phyloP scores from a whole-genome alignment of 1,140 invertebrate genomes.

The Aleiodes sp. region DNA sequence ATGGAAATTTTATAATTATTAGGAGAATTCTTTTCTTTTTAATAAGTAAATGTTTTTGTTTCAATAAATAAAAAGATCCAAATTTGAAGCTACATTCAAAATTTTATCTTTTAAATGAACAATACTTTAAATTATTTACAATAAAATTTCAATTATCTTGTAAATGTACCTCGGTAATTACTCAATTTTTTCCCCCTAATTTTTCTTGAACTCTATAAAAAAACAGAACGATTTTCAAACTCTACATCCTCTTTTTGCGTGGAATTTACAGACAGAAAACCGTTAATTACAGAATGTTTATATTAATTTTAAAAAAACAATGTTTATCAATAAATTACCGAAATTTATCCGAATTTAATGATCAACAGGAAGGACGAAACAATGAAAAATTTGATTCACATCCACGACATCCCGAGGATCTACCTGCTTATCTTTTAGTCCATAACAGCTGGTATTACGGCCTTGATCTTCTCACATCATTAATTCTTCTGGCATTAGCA shows the following conservation, averaged over 20 bases:
- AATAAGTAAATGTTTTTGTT: background rate
- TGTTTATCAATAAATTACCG: background rate
- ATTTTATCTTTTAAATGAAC: no score
- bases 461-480: constrained; percentile 81
- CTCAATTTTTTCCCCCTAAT: no score
- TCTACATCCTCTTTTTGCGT: no score
- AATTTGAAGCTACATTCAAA: no score
- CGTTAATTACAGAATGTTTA: background rate
- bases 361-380: constrained; percentile 84
- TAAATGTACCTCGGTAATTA: no score
- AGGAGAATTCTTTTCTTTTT: no score
- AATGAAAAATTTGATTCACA: constrained; percentile 94
- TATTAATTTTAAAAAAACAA: background rate
- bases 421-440: constrained; percentile 87
- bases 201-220: no score
- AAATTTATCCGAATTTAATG: background rate
- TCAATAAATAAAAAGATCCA: no score
- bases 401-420: constrained; percentile 81
- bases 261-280: background rate
- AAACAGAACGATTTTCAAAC: no score
- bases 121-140: background rate
- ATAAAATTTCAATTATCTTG: no score
- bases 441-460: constrained; percentile 91
- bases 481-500: constrained; percentile 82
- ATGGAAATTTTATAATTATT: no score